Evolutionary conservation across 2,113 vertebrate genomes (phyloP).

Genomic region (Saimiri boliviensis): DNA sequence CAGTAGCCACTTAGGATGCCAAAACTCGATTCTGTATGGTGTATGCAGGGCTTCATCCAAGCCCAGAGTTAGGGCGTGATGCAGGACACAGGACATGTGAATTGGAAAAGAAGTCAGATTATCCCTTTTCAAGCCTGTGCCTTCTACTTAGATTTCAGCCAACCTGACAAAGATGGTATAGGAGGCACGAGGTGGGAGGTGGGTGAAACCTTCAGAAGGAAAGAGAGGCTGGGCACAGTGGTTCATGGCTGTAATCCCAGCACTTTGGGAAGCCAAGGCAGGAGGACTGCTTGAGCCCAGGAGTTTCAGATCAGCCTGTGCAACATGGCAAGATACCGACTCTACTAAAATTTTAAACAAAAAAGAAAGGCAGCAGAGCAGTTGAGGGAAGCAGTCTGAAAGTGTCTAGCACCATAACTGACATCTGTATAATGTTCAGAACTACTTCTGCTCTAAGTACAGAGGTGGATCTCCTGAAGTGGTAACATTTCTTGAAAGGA

Average conservation of each 20-base stretch:
- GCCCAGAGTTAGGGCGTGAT: neutral
- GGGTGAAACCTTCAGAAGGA: neutral
- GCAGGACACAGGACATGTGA: neutral
- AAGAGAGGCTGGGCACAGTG: no score
- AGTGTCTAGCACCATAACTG: neutral
- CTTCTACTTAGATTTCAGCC: neutral
- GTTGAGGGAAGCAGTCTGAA: neutral
- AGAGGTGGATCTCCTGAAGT: neutral
- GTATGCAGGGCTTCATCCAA: neutral
- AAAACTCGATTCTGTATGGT: neutral
- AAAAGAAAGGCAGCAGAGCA: no score
- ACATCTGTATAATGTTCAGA: neutral
- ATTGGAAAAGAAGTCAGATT: no score
- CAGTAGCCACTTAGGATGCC: neutral
- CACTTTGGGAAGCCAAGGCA: no score
- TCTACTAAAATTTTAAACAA: no score
- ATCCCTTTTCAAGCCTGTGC: neutral
- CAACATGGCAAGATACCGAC: no score
- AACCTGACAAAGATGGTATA: no score
- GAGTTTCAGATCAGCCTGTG: no score
- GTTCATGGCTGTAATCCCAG: no score
- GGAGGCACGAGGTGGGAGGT: no score
- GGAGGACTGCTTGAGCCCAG: no score
- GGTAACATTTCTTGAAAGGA: neutral
- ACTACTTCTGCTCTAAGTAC: neutral